Conservation (phyloP, 2,888 invertebrate genomes). For the Tridacna gigas region DNA sequence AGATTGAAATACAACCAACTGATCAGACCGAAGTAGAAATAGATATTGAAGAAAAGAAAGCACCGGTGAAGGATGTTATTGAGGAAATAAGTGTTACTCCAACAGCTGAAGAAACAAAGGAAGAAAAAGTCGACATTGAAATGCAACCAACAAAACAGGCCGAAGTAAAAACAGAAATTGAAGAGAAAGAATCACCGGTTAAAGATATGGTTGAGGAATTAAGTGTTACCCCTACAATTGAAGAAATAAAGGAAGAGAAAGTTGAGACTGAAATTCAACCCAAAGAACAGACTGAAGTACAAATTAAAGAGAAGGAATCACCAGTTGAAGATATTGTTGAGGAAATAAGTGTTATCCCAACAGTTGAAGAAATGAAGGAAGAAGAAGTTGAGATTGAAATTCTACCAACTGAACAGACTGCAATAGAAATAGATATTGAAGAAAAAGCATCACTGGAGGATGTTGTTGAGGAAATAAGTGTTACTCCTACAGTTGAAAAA, state of each 20-base stretch:
- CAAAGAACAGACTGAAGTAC: too few species aligned
- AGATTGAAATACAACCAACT: slow-evolving; percentile 32
- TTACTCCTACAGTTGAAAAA: not conserved
- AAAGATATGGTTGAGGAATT: slow-evolving; percentile 7
- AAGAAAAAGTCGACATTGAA: slow-evolving; percentile 23
- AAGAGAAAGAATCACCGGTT: slow-evolving; percentile 20
- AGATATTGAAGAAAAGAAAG: slow-evolving; percentile 16
- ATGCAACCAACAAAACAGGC: slow-evolving; percentile 5
- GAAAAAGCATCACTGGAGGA: slow-evolving; percentile 21
- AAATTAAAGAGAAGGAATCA: too few species aligned
- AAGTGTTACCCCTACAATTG: not conserved
- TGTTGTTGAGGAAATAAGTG: not conserved
- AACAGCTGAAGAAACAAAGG: slow-evolving; percentile 22
- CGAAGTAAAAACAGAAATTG: slow-evolving; percentile 28
- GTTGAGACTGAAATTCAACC: slow-evolving; percentile 1
- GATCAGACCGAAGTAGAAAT: slow-evolving; percentile 30
- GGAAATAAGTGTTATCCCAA: too few species aligned
- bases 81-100: slow-evolving; percentile 18
- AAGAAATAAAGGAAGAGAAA: not conserved
- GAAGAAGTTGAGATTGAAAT: slow-evolving; percentile 45
- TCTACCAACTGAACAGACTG: slow-evolving; percentile 20
- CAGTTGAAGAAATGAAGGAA: not conserved
- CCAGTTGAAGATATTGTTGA: too few species aligned
- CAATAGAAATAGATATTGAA: slow-evolving; percentile 23
- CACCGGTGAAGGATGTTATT: slow-evolving; percentile 5